A percentile compares a stretch with the other conserved stretches of the same genome.
phyloP scores from a whole-genome alignment of 2,113 vertebrate species.

The Marcusenius ussheri region DNA sequence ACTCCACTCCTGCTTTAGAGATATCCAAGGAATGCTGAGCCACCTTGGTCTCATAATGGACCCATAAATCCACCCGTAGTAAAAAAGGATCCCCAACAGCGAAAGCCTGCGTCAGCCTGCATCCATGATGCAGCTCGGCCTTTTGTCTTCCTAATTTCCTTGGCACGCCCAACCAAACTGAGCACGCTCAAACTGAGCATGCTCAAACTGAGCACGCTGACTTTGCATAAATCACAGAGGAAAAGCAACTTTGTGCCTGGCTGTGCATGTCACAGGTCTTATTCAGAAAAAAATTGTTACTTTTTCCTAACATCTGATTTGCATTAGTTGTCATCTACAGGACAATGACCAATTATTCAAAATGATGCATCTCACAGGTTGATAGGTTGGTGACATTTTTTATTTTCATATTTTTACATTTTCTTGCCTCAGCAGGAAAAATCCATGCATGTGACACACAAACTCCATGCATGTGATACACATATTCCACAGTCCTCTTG shows the following conservation, averaged over 20 bases:
- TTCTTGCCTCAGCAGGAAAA: background rate
- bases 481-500: background rate
- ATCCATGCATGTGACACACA: background rate
- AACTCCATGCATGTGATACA: background rate
- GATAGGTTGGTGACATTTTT: background rate
- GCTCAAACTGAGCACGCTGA: background rate
- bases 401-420: background rate
- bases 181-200: background rate
- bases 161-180: background rate
- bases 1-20: conserved; percentile 40
- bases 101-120: conserved; percentile 18
- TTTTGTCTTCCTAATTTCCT: conserved; percentile 15
- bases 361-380: background rate
- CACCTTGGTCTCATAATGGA: conserved; percentile 58
- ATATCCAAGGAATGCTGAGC: conserved; percentile 53
- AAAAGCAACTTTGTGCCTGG: background rate
- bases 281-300: background rate
- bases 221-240: background rate
- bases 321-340: background rate
- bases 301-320: background rate
- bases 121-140: background rate
- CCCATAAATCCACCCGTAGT: conserved; percentile 58
- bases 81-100: conserved; percentile 37
- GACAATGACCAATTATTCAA: background rate
- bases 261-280: background rate